Evolutionary conservation across 2,797 vertebrate species (phyloP), one percentile per base, ranked within the genome.

Genomic region (Otolemur crassicaudatus): DNA sequence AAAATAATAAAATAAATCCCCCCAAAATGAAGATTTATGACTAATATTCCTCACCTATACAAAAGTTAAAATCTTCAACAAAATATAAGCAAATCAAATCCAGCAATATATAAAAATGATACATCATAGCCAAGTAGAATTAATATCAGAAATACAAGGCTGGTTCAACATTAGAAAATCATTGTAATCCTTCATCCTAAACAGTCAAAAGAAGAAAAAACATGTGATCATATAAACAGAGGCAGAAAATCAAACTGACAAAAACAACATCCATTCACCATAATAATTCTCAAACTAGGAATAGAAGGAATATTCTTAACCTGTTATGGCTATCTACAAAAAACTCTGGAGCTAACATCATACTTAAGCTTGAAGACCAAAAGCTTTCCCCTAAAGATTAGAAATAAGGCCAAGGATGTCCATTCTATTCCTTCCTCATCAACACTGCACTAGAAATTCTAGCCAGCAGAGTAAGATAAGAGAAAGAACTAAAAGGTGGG

Each of bases 191-290:
- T 80, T n/a, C 49, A 83, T 60, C 61, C 31, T 70, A 49, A 77
- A 61, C 20, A 85, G 20, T 63, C 76, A 53, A 70, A 85, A 61
- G 70, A 70, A 77, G 53, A 84, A 70, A 81, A 82, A 56, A 61
- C 5, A 65, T 11, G 69, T 22, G n/a, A 49, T 79, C 83, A 70
- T n/a, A 85, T 61, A n/a, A 90, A 90, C 8, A 79, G 40, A 85
- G 17, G n/a, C 53, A 90, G 58, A 65, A 89, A 94, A 89, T 83
- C 20, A 29, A 86, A 85, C 17, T 85, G 63, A 72, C 10, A 69
- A 90, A 77, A 77, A 56, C 34, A 94, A 91, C 34, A 91, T 56
- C 29, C 23, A 80, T 76, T 83, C n/a, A 88, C 58, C 58, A 43
- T 81, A 75, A 82, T 72, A 81, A 81, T 10, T 53, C 34, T 77